These are phyloP conservation scores for Apis dorsata DNA, from an alignment of 1,140 invertebrate species.

Conservation along the genomic window DNA sequence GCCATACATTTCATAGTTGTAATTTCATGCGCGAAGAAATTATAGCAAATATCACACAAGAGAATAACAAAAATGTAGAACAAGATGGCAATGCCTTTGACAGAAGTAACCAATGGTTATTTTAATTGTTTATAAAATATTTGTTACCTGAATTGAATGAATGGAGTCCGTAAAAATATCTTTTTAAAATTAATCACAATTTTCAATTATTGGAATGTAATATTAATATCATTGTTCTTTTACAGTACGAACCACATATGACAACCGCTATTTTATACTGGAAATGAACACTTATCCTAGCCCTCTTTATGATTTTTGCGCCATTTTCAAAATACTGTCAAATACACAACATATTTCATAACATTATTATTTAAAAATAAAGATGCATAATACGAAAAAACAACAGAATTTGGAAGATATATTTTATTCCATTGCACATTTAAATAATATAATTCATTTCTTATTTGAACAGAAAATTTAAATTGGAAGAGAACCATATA, in stretches of 20 bases:
- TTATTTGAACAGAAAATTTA: not conserved
- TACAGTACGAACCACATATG: constrained; percentile 1
- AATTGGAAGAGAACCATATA: not conserved
- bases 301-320: constrained; percentile 18
- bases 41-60: not conserved
- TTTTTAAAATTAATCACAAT: not conserved
- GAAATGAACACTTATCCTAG: constrained; percentile 8
- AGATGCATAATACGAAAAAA: not conserved
- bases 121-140: not conserved
- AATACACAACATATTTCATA: too few relatives aligned
- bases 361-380: not conserved
- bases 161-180: not conserved
- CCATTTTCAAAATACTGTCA: constrained; percentile 21
- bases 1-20: constrained; percentile 15
- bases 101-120: not conserved
- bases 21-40: constrained; percentile 1
- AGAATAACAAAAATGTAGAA: not conserved
- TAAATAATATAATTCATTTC: not conserved
- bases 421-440: not conserved
- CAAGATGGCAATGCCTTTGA: constrained; percentile 7
- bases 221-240: constrained; percentile 43
- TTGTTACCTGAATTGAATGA: constrained; percentile 17
- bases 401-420: not conserved
- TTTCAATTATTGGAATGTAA: constrained; percentile 25
- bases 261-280: constrained; percentile 11